Conservation (phyloP, 2,797 vertebrate genomes). For the Scomberomorus guttatus region DNA sequence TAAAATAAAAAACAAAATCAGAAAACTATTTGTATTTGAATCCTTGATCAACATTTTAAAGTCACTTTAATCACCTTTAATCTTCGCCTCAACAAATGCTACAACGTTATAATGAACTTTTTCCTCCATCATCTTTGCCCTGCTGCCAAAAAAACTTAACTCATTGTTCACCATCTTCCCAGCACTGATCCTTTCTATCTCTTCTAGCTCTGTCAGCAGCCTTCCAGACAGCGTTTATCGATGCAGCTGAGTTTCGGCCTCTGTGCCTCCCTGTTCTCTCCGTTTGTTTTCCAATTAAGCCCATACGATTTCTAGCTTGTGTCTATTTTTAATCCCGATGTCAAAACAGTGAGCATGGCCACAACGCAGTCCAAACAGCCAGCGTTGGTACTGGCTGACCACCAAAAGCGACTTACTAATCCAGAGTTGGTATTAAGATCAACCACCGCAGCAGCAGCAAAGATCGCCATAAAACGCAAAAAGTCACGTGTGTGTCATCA, state of each 20-base stretch:
- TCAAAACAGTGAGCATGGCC: conserved; percentile 35
- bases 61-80: too few species aligned
- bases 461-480: background rate
- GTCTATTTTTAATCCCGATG: conserved; percentile 68
- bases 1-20: background rate
- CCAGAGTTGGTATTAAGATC: conserved; percentile 44
- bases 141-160: too few species aligned
- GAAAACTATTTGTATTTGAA: background rate
- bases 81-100: too few species aligned
- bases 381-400: conserved; percentile 13
- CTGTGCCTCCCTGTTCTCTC: conserved; percentile 13
- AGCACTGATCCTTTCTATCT: background rate
- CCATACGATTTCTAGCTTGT: conserved; percentile 17
- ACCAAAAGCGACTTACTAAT: conserved; percentile 49
- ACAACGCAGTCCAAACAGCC: conserved; percentile 39
- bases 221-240: background rate
- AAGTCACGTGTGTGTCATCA: background rate
- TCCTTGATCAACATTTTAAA: background rate
- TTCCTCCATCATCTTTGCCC: too few species aligned
- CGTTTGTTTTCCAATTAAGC: conserved; percentile 41
- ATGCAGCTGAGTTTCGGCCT: conserved; percentile 10
- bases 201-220: background rate
- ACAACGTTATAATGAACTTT: too few species aligned
- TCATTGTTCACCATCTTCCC: too few species aligned
- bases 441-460: background rate